Evolutionary conservation across 2,113 vertebrate genomes (phyloP).

Genomic region (Lepisosteus oculatus): DNA sequence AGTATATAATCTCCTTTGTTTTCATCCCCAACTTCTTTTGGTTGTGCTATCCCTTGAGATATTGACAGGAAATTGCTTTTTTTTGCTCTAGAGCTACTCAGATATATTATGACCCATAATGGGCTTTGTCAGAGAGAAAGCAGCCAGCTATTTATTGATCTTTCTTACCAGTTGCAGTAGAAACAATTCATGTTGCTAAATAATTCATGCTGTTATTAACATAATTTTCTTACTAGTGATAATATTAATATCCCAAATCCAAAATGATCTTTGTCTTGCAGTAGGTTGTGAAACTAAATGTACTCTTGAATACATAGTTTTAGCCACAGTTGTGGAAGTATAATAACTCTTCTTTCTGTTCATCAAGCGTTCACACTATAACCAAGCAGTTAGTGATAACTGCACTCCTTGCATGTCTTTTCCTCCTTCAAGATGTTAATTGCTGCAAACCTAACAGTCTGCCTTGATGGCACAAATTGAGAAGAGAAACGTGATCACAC

Average conservation of each 20-base stretch:
- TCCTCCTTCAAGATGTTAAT: no score
- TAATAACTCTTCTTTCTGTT: no score
- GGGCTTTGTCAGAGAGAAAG: slow-evolving; percentile 61
- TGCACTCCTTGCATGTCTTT: no score
- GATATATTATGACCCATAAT: slow-evolving; percentile 66
- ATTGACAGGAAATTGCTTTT: slow-evolving; percentile 72
- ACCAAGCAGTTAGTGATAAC: no score
- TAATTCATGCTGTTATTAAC: slow-evolving; percentile 63
- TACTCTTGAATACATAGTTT: no score
- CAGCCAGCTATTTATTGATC: slow-evolving; percentile 59
- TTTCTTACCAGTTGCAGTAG: slow-evolving; percentile 56
- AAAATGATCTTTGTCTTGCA: not conserved
- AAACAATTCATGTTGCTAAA: slow-evolving; percentile 58
- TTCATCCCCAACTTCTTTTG: slow-evolving; percentile 48
- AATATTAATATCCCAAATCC: slow-evolving; percentile 54
- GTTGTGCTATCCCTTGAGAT: slow-evolving; percentile 53
- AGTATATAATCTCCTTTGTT: slow-evolving; percentile 37
- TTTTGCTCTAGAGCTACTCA: slow-evolving; percentile 63
- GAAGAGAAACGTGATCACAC: no score
- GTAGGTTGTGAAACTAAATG: not conserved
- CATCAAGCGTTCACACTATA: no score
- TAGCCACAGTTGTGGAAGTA: no score
- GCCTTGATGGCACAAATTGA: no score
- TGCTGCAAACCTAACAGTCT: no score
- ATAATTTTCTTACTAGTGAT: slow-evolving; percentile 64